Evolutionary conservation across 1,140 invertebrate genomes (phyloP), one percentile per base, ranked within the genome.

Genomic region (Venustaconcha ellipsiformis): DNA sequence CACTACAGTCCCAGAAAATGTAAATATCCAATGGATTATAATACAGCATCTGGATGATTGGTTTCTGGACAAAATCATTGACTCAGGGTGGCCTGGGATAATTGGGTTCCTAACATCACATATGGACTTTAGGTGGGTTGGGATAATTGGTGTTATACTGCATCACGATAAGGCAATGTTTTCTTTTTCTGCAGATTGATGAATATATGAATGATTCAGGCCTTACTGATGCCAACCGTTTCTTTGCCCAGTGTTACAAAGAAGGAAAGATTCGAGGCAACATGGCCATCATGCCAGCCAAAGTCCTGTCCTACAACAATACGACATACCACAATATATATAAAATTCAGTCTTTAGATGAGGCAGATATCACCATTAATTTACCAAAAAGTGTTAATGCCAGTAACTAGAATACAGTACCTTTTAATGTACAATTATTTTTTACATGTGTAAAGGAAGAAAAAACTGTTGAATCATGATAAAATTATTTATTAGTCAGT

Each of bases 221-320:
- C 80, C 93, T 96, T 13, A 93, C 95, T 81, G 92, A 93, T 72
- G 93, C 93, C 48, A 96, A 96, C 88, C 92, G 92, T 77, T 90
- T 92, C 66, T 78, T 87, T 74, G 82, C 78, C 3, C 71, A 86
- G 70, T 82, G 78, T 66, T 88, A 87, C 71, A 77, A 76, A 20
- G 78, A 86, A 1, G 64, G 59, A 14, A 11, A 79, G 14, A n/a
- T 68, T 13, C 77, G 77, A 58, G 72, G 68, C 12, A 74, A 66
- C 14, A 14, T 79, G 8, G 56, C 74, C 14, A 81, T 88, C 30
- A 18, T 48, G 14, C 75, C 83, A 1, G 65, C 72, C 13, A 59
- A 56, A 56, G 80, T 88, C 11, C 37, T 80, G 5, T 83, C 80
- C 15, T 84, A 74, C 55, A 80, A 82, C 66, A 83, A 80, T 26